Percentiles rank a stretch among this genome's conserved stretches.
Evolutionary conservation across 1,140 invertebrate genomes (phyloP).

Genomic region (Sinella curviseta): DNA sequence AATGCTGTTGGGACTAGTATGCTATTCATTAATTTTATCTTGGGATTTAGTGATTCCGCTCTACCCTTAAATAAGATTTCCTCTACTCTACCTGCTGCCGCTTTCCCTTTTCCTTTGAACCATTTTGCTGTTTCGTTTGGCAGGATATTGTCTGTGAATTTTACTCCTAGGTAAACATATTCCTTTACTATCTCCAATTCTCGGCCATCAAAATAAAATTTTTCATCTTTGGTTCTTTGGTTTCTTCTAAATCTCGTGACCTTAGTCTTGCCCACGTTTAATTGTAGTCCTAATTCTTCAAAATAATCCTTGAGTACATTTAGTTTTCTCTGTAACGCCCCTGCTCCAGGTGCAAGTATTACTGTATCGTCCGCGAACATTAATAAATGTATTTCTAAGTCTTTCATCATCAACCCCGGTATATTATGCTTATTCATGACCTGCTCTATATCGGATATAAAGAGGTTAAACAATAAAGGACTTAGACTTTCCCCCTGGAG

Average conservation of each 20-base stretch:
- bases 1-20: not conserved
- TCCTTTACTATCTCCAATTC: not conserved
- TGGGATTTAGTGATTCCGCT: not conserved
- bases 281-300: not conserved
- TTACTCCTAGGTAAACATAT: slow-evolving; percentile 15
- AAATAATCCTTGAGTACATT: not conserved
- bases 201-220: not conserved
- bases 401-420: not conserved
- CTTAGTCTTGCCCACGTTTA: slow-evolving; percentile 32
- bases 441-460: slow-evolving; percentile 30
- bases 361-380: not conserved
- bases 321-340: not conserved
- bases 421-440: not conserved
- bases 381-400: slow-evolving; percentile 4
- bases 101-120: slow-evolving; percentile 17
- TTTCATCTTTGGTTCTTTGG: not conserved
- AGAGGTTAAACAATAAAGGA: slow-evolving; percentile 48
- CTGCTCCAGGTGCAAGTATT: not conserved
- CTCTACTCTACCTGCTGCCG: not conserved
- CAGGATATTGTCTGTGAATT: not conserved
- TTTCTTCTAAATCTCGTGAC: slow-evolving; percentile 44
- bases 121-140: not conserved
- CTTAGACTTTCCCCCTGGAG: slow-evolving; percentile 49
- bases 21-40: not conserved
- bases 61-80: not conserved